Evolutionary conservation across 2,113 vertebrate genomes (phyloP).

Genomic region (Gracilinanus agilis): DNA sequence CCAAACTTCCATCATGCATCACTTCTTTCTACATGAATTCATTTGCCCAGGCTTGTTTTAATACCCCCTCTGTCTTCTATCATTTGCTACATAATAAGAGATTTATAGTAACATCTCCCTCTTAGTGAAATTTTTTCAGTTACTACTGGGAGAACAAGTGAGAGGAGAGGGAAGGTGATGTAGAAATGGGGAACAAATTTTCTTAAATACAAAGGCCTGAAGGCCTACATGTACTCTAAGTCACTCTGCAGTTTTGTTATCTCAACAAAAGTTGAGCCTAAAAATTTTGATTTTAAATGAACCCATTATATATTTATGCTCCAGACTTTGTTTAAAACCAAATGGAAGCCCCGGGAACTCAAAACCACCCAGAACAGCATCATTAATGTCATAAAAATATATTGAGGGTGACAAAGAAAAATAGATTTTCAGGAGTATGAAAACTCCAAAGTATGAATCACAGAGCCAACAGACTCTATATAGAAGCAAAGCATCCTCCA

Average conservation of each 20-base stretch:
- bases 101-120: not conserved
- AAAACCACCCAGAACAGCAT: not conserved
- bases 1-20: not conserved
- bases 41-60: not conserved
- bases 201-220: not conserved
- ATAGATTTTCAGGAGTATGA: not conserved
- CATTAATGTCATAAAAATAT: conserved; percentile 3
- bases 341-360: not conserved
- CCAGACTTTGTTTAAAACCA: not conserved
- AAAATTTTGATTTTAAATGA: conserved; percentile 1
- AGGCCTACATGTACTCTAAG: not conserved
- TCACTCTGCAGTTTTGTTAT: not conserved
- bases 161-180: not conserved
- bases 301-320: not conserved
- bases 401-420: conserved; percentile 8
- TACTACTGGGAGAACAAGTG: not conserved
- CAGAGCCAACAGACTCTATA: not conserved
- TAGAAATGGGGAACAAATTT: not conserved
- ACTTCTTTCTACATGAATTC: not conserved
- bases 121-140: not conserved
- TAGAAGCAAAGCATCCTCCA: not conserved
- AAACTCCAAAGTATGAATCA: not conserved
- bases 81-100: not conserved
- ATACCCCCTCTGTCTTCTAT: not conserved
- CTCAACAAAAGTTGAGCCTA: not conserved